phyloP scores from a whole-genome alignment of 2,797 vertebrate genomes.

The Carapus acus region DNA sequence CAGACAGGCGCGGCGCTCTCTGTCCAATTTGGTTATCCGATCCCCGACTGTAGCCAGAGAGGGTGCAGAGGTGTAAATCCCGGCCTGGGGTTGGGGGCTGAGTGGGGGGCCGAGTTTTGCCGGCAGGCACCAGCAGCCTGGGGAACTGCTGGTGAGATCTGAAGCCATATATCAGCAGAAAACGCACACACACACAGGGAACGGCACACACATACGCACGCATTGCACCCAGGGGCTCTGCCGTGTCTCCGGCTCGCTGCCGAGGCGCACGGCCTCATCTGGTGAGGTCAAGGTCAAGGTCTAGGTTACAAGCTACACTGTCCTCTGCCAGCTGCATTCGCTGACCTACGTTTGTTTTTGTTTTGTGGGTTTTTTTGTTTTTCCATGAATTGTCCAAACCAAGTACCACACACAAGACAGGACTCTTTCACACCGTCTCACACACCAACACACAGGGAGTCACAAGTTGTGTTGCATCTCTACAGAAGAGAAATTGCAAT shows the following conservation, averaged over 20 bases:
- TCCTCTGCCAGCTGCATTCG: constrained; percentile 1
- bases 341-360: too few relatives aligned
- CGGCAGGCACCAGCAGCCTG: neutral
- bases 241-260: neutral
- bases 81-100: too few relatives aligned
- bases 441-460: constrained; percentile 4
- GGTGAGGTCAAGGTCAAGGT: constrained; percentile 17
- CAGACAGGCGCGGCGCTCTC: too few relatives aligned
- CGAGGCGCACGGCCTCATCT: neutral
- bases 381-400: neutral
- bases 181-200: neutral
- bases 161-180: neutral
- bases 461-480: constrained; percentile 1
- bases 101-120: too few relatives aligned
- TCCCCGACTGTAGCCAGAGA: too few relatives aligned
- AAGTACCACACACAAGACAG: neutral
- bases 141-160: neutral
- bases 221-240: neutral
- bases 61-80: too few relatives aligned
- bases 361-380: too few relatives aligned
- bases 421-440: neutral
- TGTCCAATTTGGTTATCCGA: too few relatives aligned
- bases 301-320: constrained; percentile 13
- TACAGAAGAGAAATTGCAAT: neutral
- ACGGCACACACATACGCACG: neutral